phyloP scores from a whole-genome alignment of 2,797 vertebrate species.

The Scarus forsteni region DNA sequence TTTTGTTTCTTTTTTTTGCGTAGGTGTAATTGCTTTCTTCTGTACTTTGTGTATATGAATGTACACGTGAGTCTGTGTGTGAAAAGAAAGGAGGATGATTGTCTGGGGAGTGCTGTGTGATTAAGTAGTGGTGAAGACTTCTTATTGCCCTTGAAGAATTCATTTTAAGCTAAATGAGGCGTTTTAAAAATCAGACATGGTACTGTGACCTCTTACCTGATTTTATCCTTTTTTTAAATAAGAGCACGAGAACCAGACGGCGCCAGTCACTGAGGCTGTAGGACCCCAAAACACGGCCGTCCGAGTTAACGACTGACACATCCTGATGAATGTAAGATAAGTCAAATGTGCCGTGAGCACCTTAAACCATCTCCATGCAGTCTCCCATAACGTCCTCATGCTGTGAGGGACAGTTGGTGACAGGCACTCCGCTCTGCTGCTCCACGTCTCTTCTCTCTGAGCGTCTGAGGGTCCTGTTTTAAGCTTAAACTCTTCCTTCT shows the following conservation, averaged over 20 bases:
- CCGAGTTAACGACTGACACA: constrained; percentile 53
- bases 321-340: constrained; percentile 74
- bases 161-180: constrained; percentile 25
- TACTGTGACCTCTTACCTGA: constrained; percentile 63
- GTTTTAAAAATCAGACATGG: constrained; percentile 54
- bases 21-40: constrained; percentile 61
- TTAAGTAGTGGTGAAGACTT: constrained; percentile 35
- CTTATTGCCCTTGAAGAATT: constrained; percentile 22
- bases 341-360: constrained; percentile 68
- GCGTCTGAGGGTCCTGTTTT: neutral
- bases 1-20: constrained; percentile 36
- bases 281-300: constrained; percentile 55
- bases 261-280: constrained; percentile 45
- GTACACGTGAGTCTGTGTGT: constrained; percentile 54
- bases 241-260: constrained; percentile 38
- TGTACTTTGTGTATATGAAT: constrained; percentile 64
- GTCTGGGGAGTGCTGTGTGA: constrained; percentile 2
- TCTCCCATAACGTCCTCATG: constrained; percentile 44
- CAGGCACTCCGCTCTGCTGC: constrained; percentile 32
- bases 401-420: constrained; percentile 32
- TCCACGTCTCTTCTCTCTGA: constrained; percentile 25
- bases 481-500: constrained; percentile 20
- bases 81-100: constrained; percentile 36
- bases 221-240: constrained; percentile 36
- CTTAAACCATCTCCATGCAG: constrained; percentile 47